These are phyloP conservation scores for Patagioenas fasciata DNA, from an alignment of 2,113 vertebrate genomes.

Conservation along the genomic window DNA sequence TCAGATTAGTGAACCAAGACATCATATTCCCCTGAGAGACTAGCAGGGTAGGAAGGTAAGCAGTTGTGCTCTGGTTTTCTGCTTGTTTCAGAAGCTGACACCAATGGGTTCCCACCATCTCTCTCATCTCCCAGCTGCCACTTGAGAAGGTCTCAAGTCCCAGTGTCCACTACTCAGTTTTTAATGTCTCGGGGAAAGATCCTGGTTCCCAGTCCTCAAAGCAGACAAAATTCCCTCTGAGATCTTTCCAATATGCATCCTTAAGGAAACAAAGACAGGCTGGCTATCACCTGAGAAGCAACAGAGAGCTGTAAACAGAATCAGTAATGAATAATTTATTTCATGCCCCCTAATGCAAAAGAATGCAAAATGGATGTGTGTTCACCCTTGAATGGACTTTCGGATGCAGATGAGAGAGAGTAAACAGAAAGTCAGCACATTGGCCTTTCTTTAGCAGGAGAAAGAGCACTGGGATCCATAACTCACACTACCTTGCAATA, in stretches of 20 bases:
- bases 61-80: neutral
- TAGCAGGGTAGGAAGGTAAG: neutral
- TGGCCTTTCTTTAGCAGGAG: neutral
- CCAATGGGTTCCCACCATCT: neutral
- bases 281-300: neutral
- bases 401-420: neutral
- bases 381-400: neutral
- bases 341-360: neutral
- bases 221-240: neutral
- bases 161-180: neutral
- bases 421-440: neutral
- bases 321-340: neutral
- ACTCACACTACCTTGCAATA: neutral
- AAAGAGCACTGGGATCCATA: neutral
- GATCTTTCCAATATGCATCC: neutral
- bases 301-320: neutral
- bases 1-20: neutral
- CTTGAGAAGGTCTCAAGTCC: neutral
- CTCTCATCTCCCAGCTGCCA: neutral
- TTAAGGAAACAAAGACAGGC: neutral
- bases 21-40: neutral
- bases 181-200: neutral
- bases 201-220: neutral
- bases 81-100: neutral
- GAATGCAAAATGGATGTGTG: neutral